Evolutionary conservation across 2,888 invertebrate genomes (phyloP).

Genomic region (Melanophora roralis): DNA sequence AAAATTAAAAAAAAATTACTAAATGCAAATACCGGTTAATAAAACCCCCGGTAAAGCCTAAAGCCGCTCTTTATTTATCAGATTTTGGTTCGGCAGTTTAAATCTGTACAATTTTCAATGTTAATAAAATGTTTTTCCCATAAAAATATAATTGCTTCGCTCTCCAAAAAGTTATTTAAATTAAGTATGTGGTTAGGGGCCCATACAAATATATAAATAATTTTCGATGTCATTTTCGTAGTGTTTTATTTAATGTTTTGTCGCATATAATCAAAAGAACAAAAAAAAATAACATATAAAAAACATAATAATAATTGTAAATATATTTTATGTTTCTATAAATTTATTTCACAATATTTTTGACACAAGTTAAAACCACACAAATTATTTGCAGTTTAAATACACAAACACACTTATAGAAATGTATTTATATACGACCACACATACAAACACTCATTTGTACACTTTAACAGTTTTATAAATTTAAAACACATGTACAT

Average conservation of each 20-base stretch:
- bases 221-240: too few relatives aligned
- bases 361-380: slow-evolving; percentile 42
- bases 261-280: slow-evolving; percentile 26
- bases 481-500: background rate
- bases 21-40: too few relatives aligned
- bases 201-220: too few relatives aligned
- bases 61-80: too few relatives aligned
- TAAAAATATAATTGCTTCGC: too few relatives aligned
- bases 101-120: background rate
- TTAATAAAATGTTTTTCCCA: too few relatives aligned
- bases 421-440: too few relatives aligned
- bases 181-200: slow-evolving; percentile 12
- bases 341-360: slow-evolving; percentile 33
- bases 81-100: background rate
- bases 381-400: slow-evolving; percentile 14
- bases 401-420: background rate
- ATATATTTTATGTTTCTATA: background rate
- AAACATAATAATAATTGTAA: slow-evolving; percentile 5
- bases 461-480: too few relatives aligned
- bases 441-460: too few relatives aligned
- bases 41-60: too few relatives aligned
- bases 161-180: too few relatives aligned
- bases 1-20: too few relatives aligned
- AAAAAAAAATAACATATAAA: background rate
- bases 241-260: slow-evolving; percentile 16